Evolutionary conservation across 2,888 invertebrate species (phyloP).

Genomic region (Hirtodrosophila histrioides): DNA sequence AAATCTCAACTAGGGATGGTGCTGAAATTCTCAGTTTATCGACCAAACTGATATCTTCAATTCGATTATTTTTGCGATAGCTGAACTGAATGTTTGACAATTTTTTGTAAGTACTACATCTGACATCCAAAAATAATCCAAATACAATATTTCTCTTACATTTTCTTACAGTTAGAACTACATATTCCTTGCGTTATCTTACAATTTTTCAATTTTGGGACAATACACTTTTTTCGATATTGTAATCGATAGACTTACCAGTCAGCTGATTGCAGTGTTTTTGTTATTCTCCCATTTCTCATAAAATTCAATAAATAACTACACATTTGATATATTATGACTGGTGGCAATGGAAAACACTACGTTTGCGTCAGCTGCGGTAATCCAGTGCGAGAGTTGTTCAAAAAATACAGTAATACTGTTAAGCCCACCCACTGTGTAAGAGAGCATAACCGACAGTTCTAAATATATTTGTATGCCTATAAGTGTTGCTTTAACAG

Average conservation of each 20-base stretch:
- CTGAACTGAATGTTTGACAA: conserved; percentile 36
- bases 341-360: conserved; percentile 32
- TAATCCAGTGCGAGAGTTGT: conserved; percentile 86
- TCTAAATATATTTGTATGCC: background rate
- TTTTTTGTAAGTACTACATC: conserved; percentile 27
- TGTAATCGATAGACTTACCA: background rate
- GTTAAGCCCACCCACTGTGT: conserved; percentile 91
- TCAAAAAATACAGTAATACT: conserved; percentile 89
- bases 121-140: conserved; percentile 22
- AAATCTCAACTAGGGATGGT: conserved; percentile 50
- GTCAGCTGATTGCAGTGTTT: conserved; percentile 32
- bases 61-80: conserved; percentile 43
- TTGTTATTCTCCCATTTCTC: conserved; percentile 9
- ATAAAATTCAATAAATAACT: background rate
- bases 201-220: too few relatives aligned
- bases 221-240: conserved; percentile 14
- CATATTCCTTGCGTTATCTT: too few relatives aligned
- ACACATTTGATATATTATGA: conserved; percentile 25
- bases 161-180: background rate
- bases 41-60: conserved; percentile 33
- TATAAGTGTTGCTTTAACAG: conserved; percentile 85
- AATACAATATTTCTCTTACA: background rate
- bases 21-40: conserved; percentile 31
- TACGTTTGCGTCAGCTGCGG: conserved; percentile 89
- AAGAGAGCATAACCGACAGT: conserved; percentile 82